Conservation (phyloP, 2,113 vertebrate species). For the Pelodiscus sinensis region DNA sequence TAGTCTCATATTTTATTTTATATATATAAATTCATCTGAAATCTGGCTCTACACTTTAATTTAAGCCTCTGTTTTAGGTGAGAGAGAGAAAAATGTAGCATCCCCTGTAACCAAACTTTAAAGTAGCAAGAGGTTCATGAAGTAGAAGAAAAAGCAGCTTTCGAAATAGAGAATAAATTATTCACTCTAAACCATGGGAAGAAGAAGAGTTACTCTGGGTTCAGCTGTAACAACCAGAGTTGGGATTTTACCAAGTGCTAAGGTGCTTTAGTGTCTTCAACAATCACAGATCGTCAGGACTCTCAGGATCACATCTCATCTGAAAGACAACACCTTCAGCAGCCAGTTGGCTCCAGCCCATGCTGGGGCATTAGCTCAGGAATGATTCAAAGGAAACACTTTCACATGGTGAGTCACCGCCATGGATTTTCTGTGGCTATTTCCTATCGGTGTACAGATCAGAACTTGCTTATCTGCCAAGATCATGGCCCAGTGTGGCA, state of each 20-base stretch:
- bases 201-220: slow-evolving; percentile 23
- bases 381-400: not conserved
- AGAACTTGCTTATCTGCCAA: slow-evolving; percentile 25
- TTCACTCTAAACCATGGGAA: not conserved
- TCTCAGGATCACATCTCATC: not conserved
- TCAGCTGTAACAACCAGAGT: not conserved
- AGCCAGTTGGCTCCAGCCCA: not conserved
- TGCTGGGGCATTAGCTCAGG: not conserved
- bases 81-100: not conserved
- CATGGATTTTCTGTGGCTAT: not conserved
- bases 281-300: not conserved
- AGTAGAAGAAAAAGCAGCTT: not conserved
- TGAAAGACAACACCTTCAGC: not conserved
- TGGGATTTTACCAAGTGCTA: not conserved
- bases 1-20: too few relatives aligned
- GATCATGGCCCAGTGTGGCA: slow-evolving; percentile 2
- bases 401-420: slow-evolving; percentile 36
- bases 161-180: not conserved
- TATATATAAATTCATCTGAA: not conserved
- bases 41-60: not conserved
- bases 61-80: not conserved
- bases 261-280: not conserved
- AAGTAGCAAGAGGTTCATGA: not conserved
- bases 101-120: not conserved
- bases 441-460: slow-evolving; percentile 30